These are phyloP conservation scores for Pomatostomus ruficeps DNA, from an alignment of 2,113 vertebrate species.

Conservation along the genomic window DNA sequence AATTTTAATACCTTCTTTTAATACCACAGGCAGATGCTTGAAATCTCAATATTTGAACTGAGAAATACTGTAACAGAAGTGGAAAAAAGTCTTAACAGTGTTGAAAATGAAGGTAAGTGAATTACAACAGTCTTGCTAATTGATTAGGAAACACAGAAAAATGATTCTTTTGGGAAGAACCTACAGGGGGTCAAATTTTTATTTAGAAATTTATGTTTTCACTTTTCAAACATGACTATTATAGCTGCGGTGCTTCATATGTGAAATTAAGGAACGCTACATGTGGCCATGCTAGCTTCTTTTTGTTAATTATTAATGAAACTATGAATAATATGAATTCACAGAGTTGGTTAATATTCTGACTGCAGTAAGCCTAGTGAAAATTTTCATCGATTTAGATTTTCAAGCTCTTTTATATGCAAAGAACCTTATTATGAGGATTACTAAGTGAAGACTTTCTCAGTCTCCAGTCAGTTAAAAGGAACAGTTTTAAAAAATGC, in stretches of 20 bases:
- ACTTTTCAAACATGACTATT: not conserved
- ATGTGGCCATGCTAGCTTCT: not conserved
- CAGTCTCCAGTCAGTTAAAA: not conserved
- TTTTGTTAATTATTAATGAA: not conserved
- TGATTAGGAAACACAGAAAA: not conserved
- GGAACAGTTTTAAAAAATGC: not conserved
- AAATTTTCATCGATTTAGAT: not conserved
- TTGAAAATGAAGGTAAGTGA: conserved; percentile 67
- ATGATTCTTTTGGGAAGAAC: not conserved
- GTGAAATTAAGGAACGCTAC: not conserved
- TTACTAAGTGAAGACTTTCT: not conserved
- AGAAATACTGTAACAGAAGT: conserved; percentile 59
- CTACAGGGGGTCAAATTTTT: not conserved
- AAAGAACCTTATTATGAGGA: not conserved
- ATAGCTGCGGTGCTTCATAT: not conserved
- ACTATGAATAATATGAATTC: not conserved
- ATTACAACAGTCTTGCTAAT: not conserved
- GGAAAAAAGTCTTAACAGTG: conserved; percentile 57
- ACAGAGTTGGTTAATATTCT: not conserved
- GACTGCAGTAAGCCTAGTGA: not conserved
- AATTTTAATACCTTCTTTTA: conserved; percentile 2
- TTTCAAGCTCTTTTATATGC: not conserved
- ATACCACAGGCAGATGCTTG: conserved; percentile 64
- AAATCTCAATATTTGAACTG: conserved; percentile 68
- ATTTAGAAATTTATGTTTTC: not conserved